Evolutionary conservation across 2,113 vertebrate genomes (phyloP).

Genomic region (Brienomyrus brachyistius): DNA sequence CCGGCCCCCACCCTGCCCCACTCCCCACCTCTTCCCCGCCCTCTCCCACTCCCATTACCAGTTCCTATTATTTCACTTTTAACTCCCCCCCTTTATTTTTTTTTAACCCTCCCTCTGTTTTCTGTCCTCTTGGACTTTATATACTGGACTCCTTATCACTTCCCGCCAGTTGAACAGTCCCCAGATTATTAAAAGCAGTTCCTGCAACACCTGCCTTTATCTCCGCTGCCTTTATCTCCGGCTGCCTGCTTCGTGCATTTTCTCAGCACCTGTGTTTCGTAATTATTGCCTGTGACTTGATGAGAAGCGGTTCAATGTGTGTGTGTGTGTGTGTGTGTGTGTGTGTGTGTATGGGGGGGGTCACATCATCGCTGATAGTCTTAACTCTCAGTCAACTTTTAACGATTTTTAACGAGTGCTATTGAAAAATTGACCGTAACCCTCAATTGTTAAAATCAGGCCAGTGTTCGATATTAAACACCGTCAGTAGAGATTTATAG

Average conservation of each 20-base stretch:
- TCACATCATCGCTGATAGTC: background rate
- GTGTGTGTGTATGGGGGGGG: too few relatives aligned
- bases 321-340: background rate
- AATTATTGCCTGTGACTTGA: background rate
- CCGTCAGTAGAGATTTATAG: background rate
- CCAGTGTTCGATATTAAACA: background rate
- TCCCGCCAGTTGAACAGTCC: constrained; percentile 53
- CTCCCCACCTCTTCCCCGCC: background rate
- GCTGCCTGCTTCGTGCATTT: background rate
- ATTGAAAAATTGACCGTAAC: background rate
- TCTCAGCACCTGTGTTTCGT: background rate
- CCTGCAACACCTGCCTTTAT: constrained; percentile 33
- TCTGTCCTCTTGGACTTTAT: constrained; percentile 40
- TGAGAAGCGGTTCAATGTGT: background rate
- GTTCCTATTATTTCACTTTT: background rate
- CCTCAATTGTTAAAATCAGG: background rate
- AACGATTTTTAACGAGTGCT: background rate
- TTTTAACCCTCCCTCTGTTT: constrained; percentile 30
- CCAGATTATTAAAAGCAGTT: constrained; percentile 52
- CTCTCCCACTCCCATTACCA: background rate
- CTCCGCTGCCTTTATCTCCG: background rate
- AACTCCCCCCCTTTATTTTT: constrained; percentile 16
- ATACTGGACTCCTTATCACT: constrained; percentile 50
- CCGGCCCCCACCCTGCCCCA: background rate
- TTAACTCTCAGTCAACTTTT: background rate